Base-by-base conservation (phyloP, 2,888 invertebrate genomes). In the Sclerodermus sp. region DNA sequence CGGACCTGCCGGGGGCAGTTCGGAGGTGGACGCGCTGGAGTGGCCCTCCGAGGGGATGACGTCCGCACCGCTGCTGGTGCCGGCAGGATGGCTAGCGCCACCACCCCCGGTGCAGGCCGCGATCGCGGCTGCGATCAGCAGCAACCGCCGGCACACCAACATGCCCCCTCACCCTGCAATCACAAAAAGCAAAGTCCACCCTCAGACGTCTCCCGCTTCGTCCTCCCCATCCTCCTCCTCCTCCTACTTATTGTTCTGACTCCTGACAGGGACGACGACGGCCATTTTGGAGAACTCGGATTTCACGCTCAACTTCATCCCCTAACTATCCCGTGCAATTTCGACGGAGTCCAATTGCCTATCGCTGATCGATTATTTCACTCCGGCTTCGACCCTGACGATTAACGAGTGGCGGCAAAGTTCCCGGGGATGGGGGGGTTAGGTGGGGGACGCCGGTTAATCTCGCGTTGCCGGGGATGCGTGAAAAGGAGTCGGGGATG, bases 81-180 rank as follows among this genome's bases (percentile, higher is more conserved):
- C 23, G 23, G 23, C 57, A 5, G 57, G 56, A 43, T 55, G 62
- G 67, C 70, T 72, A 68, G 71, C 67, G 64, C 65, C 66, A 66
- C 66, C 70, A 62, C 61, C 65, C 67, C 60, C 71, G 60, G 70
- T 68, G 65, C 67, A 71, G 64, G 69, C 74, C 70, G 70, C 68
- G 68, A 74, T 71, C 72, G 73, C 76, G 73, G 73, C 74, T 72
- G 74, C 76, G 73, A 75, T 75, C 73, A 74, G 74, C 71, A 72
- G 73, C 74, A 76, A 74, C 72, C 74, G 75, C 75, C 72, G 68
- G 67, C 71, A 71, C 71, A 74, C 69, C 75, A 75, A 76, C 76
- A 76, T 76, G 70, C 76, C 74, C 76, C 75, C 66, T 69, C 71
- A 71, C 71, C 73, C 72, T 72, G 57, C 5, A 39, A 39, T 37